These are phyloP conservation scores for Lophochroa leadbeateri DNA, from an alignment of 2,113 vertebrate species.

Conservation along the genomic window DNA sequence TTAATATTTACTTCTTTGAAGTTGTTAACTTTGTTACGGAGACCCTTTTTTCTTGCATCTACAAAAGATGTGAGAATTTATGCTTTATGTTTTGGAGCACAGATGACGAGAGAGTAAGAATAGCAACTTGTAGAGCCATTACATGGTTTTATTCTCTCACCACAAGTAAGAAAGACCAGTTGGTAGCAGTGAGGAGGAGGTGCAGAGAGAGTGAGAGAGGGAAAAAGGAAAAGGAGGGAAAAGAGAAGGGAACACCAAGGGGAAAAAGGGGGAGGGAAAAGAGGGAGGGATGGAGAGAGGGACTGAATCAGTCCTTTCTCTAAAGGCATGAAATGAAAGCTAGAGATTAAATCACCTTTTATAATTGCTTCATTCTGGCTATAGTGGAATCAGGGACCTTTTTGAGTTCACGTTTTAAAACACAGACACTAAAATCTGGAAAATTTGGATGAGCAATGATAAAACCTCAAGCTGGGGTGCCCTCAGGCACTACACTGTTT, in stretches of 20 bases:
- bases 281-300: not conserved
- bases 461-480: not conserved
- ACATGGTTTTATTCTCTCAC: not conserved
- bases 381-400: not conserved
- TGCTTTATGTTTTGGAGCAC: not conserved
- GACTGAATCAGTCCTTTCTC: not conserved
- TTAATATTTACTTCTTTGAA: not conserved
- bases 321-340: not conserved
- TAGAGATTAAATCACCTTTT: not conserved
- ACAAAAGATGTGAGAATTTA: not conserved
- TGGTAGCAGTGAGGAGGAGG: not conserved
- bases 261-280: not conserved
- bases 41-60: not conserved
- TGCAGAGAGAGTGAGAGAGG: not conserved
- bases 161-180: not conserved
- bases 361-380: not conserved
- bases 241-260: not conserved
- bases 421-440: accelerated
- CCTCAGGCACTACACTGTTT: not conserved
- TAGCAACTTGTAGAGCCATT: not conserved
- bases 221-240: not conserved
- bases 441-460: not conserved
- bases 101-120: not conserved
- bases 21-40: not conserved
- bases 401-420: not conserved